Percentiles rank a stretch among this genome's conserved stretches.
Evolutionary conservation across 2,113 vertebrate species (phyloP).

Genomic region (Alosa alosa): DNA sequence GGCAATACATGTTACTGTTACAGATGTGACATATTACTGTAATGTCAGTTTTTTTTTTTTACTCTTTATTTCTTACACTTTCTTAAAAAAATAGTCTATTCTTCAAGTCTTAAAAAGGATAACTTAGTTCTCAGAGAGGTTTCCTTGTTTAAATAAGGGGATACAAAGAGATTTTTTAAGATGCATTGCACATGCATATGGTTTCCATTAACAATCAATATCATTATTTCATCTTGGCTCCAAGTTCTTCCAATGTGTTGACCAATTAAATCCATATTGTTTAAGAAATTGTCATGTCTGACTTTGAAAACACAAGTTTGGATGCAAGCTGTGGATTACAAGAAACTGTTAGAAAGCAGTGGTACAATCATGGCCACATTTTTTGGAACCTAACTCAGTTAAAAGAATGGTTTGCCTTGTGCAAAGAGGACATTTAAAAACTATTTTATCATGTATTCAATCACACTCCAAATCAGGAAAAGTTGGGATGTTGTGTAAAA

Average conservation of each 20-base stretch:
- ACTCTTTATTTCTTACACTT: background rate
- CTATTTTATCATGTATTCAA: too few species aligned
- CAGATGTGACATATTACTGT: background rate
- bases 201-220: background rate
- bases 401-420: too few species aligned
- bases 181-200: background rate
- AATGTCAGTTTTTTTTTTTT: background rate
- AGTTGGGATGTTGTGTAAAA: too few species aligned
- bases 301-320: background rate
- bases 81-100: background rate
- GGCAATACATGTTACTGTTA: background rate
- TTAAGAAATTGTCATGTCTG: background rate
- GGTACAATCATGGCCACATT: too few species aligned
- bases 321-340: background rate
- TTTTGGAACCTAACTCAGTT: too few species aligned
- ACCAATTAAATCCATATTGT: background rate
- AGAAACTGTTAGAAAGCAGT: background rate
- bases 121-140: background rate
- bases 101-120: background rate
- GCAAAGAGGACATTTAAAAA: too few species aligned
- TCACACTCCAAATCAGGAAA: too few species aligned
- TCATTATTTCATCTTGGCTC: background rate
- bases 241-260: background rate
- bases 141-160: background rate
- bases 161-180: background rate